These are phyloP conservation scores for Drosophila funebris DNA, from an alignment of 1,140 invertebrate species.

Conservation along the genomic window DNA sequence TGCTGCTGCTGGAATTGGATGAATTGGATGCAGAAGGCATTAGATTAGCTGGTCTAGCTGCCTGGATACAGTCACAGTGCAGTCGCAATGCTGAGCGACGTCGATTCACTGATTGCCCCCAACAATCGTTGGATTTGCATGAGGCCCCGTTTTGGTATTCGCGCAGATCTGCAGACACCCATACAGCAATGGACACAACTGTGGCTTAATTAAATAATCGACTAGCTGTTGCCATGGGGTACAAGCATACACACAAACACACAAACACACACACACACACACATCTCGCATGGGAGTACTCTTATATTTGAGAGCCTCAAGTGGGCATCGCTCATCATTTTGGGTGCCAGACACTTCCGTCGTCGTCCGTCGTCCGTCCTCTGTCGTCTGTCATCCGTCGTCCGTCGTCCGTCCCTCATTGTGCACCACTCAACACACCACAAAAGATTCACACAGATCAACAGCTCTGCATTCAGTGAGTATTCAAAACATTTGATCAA, in stretches of 20 bases:
- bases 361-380: not conserved
- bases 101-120: constrained; percentile 52
- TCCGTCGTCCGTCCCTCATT: not conserved
- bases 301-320: not conserved
- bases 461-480: not conserved
- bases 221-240: constrained; percentile 30
- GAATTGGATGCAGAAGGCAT: constrained; percentile 35
- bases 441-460: constrained; percentile 11
- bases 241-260: not conserved
- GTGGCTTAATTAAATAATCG: constrained; percentile 71
- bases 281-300: not conserved
- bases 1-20: constrained; percentile 44
- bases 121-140: constrained; percentile 21
- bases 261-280: not conserved
- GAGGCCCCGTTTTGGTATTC: constrained; percentile 33
- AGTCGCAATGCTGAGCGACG: constrained; percentile 48
- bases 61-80: not conserved
- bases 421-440: constrained; percentile 7
- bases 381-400: not conserved
- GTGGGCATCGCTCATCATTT: constrained; percentile 25
- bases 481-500: not conserved
- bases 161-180: constrained; percentile 49
- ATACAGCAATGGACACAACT: not conserved
- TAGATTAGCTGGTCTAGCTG: constrained; percentile 15
- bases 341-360: constrained; percentile 67